phyloP scores from a whole-genome alignment of 2,888 invertebrate species.

The Smittia aterrima region DNA sequence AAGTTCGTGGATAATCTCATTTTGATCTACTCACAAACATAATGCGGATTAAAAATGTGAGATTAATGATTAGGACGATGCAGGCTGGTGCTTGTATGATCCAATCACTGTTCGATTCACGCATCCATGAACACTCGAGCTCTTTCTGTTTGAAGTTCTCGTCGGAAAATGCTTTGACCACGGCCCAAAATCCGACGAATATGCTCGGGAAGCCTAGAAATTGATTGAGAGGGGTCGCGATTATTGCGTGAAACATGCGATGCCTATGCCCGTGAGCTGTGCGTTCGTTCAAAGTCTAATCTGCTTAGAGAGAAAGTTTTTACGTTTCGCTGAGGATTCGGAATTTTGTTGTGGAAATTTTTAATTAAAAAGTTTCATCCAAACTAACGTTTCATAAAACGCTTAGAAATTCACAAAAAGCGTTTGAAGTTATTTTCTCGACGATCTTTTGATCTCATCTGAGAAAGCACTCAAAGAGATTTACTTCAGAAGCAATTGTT shows the following conservation, averaged over 20 bases:
- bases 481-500: background rate
- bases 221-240: background rate
- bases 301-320: too few species aligned
- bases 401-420: too few species aligned
- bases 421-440: too few species aligned
- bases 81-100: slow-evolving; percentile 84
- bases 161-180: slow-evolving; percentile 40
- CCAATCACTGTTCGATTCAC: slow-evolving; percentile 78
- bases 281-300: background rate
- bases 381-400: too few species aligned
- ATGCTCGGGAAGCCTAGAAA: slow-evolving; percentile 44
- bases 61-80: slow-evolving; percentile 76
- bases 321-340: too few species aligned
- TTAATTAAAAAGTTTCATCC: too few species aligned
- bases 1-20: background rate
- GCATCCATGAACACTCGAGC: slow-evolving; percentile 76
- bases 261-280: background rate
- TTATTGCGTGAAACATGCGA: background rate
- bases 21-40: slow-evolving; percentile 72
- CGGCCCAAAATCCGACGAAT: slow-evolving; percentile 43
- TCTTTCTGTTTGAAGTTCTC: slow-evolving; percentile 48
- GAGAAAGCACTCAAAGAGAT: background rate
- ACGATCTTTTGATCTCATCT: too few species aligned
- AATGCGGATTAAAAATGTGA: slow-evolving; percentile 76
- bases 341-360: too few species aligned